phyloP scores from a whole-genome alignment of 2,113 vertebrate species.

The Sclerurus mexicanus region DNA sequence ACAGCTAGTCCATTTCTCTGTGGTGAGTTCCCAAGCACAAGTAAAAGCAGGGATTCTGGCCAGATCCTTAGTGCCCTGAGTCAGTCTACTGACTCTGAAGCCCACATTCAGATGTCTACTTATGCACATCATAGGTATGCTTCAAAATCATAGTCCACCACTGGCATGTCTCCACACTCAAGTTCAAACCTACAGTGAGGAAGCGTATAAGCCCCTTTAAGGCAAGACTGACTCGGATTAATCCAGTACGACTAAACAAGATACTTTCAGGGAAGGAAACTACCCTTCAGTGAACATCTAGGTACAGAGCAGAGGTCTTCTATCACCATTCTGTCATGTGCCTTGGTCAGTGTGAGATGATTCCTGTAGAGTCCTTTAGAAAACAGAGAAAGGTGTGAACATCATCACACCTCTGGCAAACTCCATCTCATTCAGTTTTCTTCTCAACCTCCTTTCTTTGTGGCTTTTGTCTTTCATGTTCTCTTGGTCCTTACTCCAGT shows the following conservation, averaged over 20 bases:
- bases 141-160: background rate
- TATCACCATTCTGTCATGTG: background rate
- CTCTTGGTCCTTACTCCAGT: background rate
- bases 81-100: background rate
- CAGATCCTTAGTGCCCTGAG: background rate
- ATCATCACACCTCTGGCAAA: background rate
- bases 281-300: background rate
- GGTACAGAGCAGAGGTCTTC: background rate
- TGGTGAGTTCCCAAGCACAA: background rate
- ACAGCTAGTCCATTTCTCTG: background rate
- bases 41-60: background rate
- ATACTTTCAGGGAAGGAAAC: background rate
- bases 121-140: background rate
- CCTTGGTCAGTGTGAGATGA: background rate
- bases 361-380: background rate
- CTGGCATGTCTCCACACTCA: background rate
- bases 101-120: background rate
- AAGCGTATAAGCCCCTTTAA: background rate
- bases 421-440: background rate
- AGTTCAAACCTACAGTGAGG: background rate
- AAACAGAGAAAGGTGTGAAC: background rate
- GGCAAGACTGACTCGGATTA: background rate
- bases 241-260: background rate
- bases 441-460: background rate
- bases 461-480: background rate